A percentile compares a stretch with the other conserved stretches of the same genome.
These are phyloP conservation scores for Galerucella pusilla DNA, from an alignment of 2,888 invertebrate species.

Conservation along the genomic window DNA sequence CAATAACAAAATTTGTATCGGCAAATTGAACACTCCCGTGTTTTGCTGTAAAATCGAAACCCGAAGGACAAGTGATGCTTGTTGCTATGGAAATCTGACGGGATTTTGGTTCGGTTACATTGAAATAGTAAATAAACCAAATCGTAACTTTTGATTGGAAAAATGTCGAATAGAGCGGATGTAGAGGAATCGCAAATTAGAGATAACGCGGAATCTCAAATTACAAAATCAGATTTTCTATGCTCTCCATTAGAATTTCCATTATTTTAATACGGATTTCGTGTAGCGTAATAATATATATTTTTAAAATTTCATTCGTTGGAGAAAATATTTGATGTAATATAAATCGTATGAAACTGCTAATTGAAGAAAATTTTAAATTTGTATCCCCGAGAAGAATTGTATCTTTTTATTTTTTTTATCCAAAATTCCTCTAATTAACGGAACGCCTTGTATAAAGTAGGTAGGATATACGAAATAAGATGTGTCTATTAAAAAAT, in stretches of 20 bases:
- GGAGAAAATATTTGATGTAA: too few relatives aligned
- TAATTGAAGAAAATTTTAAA: too few relatives aligned
- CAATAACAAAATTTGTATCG: neutral
- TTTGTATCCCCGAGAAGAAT: too few relatives aligned
- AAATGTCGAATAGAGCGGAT: constrained; percentile 2
- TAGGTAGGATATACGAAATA: neutral
- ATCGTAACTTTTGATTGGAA: constrained; percentile 11
- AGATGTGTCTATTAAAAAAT: neutral
- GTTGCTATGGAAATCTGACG: constrained; percentile 21
- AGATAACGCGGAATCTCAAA: neutral
- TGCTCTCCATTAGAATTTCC: constrained; percentile 1
- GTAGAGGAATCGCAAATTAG: neutral
- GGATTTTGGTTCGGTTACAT: constrained; percentile 22
- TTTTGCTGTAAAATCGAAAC: constrained; percentile 17
- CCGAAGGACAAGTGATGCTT: constrained; percentile 24
- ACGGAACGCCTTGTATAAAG: neutral
- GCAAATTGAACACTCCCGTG: constrained; percentile 7
- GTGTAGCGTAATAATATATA: neutral
- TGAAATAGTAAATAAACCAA: constrained; percentile 18
- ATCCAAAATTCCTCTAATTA: too few relatives aligned
- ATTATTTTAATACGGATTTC: neutral
- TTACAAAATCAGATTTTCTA: constrained; percentile 3
- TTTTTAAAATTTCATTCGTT: too few relatives aligned
- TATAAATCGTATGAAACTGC: too few relatives aligned
- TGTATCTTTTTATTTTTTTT: too few relatives aligned